Evolutionary conservation across 1,140 invertebrate genomes (phyloP).

Genomic region (Stegodyphus dumicola): DNA sequence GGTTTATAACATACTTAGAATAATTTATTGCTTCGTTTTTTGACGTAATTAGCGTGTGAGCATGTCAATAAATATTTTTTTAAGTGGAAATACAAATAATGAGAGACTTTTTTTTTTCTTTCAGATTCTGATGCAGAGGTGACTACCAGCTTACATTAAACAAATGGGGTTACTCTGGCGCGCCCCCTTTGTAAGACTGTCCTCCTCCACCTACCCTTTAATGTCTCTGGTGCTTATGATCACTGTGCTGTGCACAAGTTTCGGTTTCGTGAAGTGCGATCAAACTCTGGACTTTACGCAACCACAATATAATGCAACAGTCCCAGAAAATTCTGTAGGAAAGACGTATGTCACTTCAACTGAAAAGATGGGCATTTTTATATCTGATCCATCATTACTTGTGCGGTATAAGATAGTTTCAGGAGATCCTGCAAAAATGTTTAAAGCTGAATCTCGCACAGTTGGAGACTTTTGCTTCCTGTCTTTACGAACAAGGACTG

Average conservation of each 20-base stretch:
- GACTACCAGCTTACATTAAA: background rate
- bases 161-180: conserved; percentile 39
- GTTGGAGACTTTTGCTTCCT: conserved; percentile 96
- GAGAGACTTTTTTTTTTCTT: background rate
- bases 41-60: no score
- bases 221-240: conserved; percentile 18
- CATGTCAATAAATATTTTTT: no score
- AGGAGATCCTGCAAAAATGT: conserved; percentile 89
- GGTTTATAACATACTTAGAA: no score
- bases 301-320: conserved; percentile 85
- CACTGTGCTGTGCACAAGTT: background rate
- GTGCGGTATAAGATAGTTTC: conserved; percentile 84
- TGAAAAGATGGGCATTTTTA: conserved; percentile 77
- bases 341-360: conserved; percentile 79
- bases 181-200: background rate
- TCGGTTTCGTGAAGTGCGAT: background rate
- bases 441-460: conserved; percentile 84
- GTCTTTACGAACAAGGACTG: conserved; percentile 84
- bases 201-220: conserved; percentile 12
- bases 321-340: conserved; percentile 89
- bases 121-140: conserved; percentile 45
- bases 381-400: conserved; percentile 67
- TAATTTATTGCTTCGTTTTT: no score
- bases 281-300: conserved; percentile 74
- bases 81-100: no score